Evolutionary conservation across 1,140 invertebrate genomes (phyloP).

Genomic region (Drosophila takahashii): DNA sequence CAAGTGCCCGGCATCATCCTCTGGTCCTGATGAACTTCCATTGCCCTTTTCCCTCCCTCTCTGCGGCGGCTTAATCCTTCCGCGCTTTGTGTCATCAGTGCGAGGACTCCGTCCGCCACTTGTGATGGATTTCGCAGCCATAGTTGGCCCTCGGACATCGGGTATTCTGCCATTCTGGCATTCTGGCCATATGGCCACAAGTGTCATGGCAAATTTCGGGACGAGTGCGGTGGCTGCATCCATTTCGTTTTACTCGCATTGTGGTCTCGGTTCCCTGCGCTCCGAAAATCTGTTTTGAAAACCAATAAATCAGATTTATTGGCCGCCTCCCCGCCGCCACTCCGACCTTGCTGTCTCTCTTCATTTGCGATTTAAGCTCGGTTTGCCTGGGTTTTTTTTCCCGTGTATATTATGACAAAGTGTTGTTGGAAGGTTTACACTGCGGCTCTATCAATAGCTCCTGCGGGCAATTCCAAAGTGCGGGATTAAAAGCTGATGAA

Average conservation of each 20-base stretch:
- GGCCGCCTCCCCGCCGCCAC: conserved; percentile 28
- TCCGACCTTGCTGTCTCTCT: conserved; percentile 3
- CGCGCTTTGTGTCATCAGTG: conserved; percentile 74
- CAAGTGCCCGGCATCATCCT: conserved; percentile 22
- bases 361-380: conserved; percentile 35
- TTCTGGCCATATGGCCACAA: conserved; percentile 71
- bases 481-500: conserved; percentile 28
- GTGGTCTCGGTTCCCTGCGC: conserved; percentile 44
- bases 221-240: conserved; percentile 19
- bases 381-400: conserved; percentile 1
- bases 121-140: conserved; percentile 68
- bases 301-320: conserved; percentile 83
- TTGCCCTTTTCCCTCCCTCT: conserved; percentile 42
- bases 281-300: conserved; percentile 79
- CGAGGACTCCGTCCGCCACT: conserved; percentile 42
- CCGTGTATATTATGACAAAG: conserved; percentile 13
- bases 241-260: conserved; percentile 59
- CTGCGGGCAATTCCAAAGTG: conserved; percentile 18
- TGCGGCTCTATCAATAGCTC: conserved; percentile 34
- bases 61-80: conserved; percentile 70
- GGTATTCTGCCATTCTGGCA: conserved; percentile 64
- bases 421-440: conserved; percentile 36
- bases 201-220: conserved; percentile 55
- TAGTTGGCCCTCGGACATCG: conserved; percentile 23
- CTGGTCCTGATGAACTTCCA: conserved; percentile 68